These are phyloP conservation scores for Lampris megalopsis DNA, from an alignment of 2,113 vertebrate species.

Conservation along the genomic window DNA sequence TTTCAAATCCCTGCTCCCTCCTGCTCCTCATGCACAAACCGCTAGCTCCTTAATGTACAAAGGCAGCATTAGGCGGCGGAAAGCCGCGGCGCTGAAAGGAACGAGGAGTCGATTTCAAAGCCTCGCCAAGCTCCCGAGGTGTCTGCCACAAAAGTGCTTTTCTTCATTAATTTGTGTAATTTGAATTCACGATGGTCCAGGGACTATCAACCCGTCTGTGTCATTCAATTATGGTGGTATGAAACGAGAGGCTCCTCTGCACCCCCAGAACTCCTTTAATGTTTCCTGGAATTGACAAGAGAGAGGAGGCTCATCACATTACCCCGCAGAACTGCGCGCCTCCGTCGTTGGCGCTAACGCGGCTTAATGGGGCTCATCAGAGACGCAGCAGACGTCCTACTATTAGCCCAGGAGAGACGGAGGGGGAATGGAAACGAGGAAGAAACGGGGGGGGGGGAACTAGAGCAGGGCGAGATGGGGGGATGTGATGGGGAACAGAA, in stretches of 20 bases:
- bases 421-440: constrained; percentile 44
- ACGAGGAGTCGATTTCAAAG: constrained; percentile 34
- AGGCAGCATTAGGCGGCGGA: neutral
- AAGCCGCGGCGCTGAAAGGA: constrained; percentile 15
- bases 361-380: constrained; percentile 87
- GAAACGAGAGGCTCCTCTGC: constrained; percentile 81
- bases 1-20: neutral
- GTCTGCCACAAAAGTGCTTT: constrained; percentile 56
- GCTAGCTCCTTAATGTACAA: neutral
- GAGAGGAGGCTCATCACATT: constrained; percentile 83
- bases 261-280: constrained; percentile 74
- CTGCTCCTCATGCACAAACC: neutral
- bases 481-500: too few relatives aligned
- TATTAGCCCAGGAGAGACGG: constrained; percentile 82
- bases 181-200: constrained; percentile 76
- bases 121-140: constrained; percentile 18
- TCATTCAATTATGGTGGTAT: constrained; percentile 91
- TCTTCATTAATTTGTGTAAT: constrained; percentile 75
- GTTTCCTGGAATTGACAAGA: constrained; percentile 84
- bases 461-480: too few relatives aligned
- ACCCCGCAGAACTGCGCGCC: constrained; percentile 81
- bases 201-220: constrained; percentile 82
- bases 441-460: neutral
- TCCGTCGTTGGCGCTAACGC: constrained; percentile 84
- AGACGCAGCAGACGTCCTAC: constrained; percentile 84